Conservation (phyloP, 2,797 vertebrate species). For the Peromyscus eremicus region DNA sequence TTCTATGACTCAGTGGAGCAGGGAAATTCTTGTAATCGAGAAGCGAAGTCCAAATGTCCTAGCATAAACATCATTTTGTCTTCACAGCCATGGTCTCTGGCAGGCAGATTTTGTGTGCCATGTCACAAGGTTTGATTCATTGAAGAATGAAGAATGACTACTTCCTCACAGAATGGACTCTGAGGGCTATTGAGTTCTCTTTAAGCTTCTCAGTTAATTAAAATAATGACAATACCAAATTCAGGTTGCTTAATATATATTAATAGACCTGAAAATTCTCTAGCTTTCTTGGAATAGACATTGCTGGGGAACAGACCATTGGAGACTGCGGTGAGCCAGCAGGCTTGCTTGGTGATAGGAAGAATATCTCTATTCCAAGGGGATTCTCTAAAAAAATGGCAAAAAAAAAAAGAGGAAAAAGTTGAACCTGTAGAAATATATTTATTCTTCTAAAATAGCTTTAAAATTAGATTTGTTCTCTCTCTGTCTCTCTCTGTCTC, state of each 20-base stretch:
- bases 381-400: not conserved
- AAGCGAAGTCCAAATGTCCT: not conserved
- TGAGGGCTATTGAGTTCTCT: constrained; percentile 24
- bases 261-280: constrained; percentile 16
- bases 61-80: not conserved
- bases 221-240: constrained; percentile 12
- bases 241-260: constrained; percentile 34
- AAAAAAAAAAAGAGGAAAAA: not conserved
- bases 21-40: not conserved
- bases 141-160: not conserved
- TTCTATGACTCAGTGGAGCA: not conserved
- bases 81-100: constrained; percentile 41
- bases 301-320: not conserved
- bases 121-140: constrained; percentile 49
- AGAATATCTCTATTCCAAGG: not conserved
- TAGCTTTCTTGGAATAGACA: not conserved
- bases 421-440: not conserved
- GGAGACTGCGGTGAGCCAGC: not conserved
- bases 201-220: constrained; percentile 38
- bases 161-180: constrained; percentile 45
- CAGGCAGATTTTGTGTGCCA: constrained; percentile 34
- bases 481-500: not conserved
- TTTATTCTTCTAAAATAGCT: not conserved
- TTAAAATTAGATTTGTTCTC: not conserved
- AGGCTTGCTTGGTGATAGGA: not conserved